Evolutionary conservation across 2,888 invertebrate species (phyloP).

Genomic region (Morpho achilles): DNA sequence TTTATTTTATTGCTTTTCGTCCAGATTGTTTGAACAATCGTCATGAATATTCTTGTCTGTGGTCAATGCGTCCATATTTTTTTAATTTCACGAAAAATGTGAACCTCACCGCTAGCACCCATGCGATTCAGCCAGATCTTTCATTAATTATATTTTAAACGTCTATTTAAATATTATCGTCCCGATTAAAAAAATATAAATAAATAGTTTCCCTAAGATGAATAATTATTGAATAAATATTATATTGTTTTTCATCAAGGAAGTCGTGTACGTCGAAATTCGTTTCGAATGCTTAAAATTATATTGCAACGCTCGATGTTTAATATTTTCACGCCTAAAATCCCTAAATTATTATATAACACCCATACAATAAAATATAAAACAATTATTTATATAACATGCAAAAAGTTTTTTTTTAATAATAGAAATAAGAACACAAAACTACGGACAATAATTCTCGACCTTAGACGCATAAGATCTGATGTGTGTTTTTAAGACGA

Average conservation of each 20-base stretch:
- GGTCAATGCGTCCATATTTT: slow-evolving; percentile 13
- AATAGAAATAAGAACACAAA: too few species aligned
- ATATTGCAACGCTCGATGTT: slow-evolving; percentile 61
- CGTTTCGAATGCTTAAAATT: slow-evolving; percentile 57
- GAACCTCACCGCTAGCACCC: slow-evolving; percentile 58
- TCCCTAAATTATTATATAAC: slow-evolving; percentile 5
- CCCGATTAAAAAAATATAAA: background rate
- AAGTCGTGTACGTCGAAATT: slow-evolving; percentile 62
- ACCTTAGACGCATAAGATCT: too few species aligned
- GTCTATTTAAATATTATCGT: background rate
- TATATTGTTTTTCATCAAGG: slow-evolving; percentile 38
- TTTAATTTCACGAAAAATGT: slow-evolving; percentile 44
- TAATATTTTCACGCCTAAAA: slow-evolving; percentile 30
- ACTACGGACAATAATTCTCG: too few species aligned
- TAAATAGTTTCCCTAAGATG: background rate
- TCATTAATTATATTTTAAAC: slow-evolving; percentile 30
- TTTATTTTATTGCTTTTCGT: too few species aligned
- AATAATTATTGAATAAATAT: background rate
- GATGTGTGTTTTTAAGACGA: too few species aligned
- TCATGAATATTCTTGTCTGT: too few species aligned
- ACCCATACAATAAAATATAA: slow-evolving; percentile 2
- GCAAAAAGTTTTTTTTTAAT: background rate
- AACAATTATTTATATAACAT: background rate
- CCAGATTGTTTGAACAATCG: too few species aligned
- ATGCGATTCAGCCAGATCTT: slow-evolving; percentile 53